Conservation (phyloP, 2,888 invertebrate genomes). For the Cloeon dipterum region DNA sequence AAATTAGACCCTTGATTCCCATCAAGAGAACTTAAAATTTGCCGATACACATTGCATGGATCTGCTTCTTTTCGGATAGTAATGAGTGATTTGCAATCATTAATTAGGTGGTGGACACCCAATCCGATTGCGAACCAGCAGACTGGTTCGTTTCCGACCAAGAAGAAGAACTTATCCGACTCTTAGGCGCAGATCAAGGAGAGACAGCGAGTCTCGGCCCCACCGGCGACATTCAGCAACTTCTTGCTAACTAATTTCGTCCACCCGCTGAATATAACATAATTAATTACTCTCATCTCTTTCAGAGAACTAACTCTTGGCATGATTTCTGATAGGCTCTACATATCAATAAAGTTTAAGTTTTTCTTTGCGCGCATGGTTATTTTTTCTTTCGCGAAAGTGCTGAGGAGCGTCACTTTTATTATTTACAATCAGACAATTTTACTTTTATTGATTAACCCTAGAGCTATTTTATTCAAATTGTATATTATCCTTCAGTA, state of each 20-base stretch:
- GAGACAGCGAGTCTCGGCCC: constrained; percentile 1
- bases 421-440: background rate
- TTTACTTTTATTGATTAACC: background rate
- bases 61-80: too few relatives aligned
- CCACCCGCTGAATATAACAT: background rate
- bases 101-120: constrained; percentile 14
- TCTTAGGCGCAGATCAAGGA: constrained; percentile 27
- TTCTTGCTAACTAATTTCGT: constrained; percentile 6
- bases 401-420: background rate
- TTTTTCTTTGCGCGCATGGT: too few relatives aligned
- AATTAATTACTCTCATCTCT: background rate
- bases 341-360: too few relatives aligned
- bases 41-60: too few relatives aligned
- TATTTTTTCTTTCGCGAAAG: too few relatives aligned
- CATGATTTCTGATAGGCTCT: too few relatives aligned
- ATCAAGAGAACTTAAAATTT: background rate
- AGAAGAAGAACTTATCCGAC: constrained; percentile 51
- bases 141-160: constrained; percentile 58
- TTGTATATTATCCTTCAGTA: too few relatives aligned
- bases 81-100: too few relatives aligned
- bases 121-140: constrained; percentile 31
- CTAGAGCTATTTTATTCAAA: too few relatives aligned
- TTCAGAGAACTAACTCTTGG: background rate
- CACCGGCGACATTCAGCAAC: constrained; percentile 8
- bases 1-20: background rate